Conservation (phyloP, 2,113 vertebrate genomes). For the Charadrius vociferus region DNA sequence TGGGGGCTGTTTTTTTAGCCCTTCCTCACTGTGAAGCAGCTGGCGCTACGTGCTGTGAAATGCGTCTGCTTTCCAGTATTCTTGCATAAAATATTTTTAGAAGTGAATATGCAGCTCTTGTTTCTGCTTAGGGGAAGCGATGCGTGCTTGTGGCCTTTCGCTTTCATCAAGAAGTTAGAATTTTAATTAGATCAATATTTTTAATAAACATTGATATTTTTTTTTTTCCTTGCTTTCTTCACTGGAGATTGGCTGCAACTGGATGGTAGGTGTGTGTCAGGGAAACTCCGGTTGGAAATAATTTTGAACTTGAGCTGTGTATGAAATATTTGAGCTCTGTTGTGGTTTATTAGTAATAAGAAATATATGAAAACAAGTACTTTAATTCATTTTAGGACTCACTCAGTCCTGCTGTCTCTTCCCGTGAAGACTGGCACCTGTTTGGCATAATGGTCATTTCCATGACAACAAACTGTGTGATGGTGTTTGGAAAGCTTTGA, state of each 20-base stretch:
- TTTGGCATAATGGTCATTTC: constrained; percentile 13
- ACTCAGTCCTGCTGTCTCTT: neutral
- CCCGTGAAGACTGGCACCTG: accelerated
- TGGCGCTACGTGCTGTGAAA: neutral
- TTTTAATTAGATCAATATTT: constrained; percentile 16
- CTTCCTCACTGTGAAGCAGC: constrained; percentile 42
- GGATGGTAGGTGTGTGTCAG: neutral
- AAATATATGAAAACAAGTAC: neutral
- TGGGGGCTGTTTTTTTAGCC: neutral
- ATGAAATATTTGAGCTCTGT: neutral
- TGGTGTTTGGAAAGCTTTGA: constrained; percentile 9
- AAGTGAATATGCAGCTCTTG: neutral
- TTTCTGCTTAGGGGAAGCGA: neutral
- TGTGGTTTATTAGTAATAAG: neutral
- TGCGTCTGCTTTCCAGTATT: constrained; percentile 42
- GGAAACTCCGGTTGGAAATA: neutral
- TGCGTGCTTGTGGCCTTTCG: neutral
- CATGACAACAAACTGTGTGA: constrained; percentile 42
- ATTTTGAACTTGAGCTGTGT: neutral
- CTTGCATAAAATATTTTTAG: constrained; percentile 34
- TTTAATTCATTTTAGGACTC: constrained; percentile 11
- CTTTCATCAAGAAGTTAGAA: constrained; percentile 12
- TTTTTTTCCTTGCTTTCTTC: neutral
- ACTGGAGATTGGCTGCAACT: neutral
- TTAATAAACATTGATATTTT: neutral